Base-by-base conservation (phyloP, 1,140 invertebrate species). In the Drosophila ogumai region DNA sequence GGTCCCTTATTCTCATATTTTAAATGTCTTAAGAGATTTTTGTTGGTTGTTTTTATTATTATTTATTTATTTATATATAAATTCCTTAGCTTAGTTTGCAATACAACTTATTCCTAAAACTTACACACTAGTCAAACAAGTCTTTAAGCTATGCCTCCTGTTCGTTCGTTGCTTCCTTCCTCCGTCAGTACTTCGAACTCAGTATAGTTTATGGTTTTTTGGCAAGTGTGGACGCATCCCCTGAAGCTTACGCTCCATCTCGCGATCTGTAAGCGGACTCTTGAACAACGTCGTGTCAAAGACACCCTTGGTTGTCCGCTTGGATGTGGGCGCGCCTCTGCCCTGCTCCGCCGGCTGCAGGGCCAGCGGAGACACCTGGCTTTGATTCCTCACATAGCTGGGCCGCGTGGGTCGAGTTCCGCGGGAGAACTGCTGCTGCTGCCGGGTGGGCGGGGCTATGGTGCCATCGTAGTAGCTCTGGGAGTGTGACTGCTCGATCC, bases 121-220 rank as follows among this genome's bases (percentile, higher is more conserved):
- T 71, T 61, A 50, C 52, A 22, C 9, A 49, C 31, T 68, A 72
- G 36, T 52, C 55, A 63, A 75, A 25, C 71, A 75, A 71, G 64
- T 82, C 74, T 74, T 68, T 59, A 44, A 44, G 47, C 56, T 63
- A 41, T 71, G 66, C 68, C 68, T 72, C 43, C 65, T 34, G 12
- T 49, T 32, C 12, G 25, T n/a, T 52, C 12, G 2, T 54, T 22
- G 12, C 8, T 10, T 19, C n/a, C 5, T 6, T 50, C 25, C 17
- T 38, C 3, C 22, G 22, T 22, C 22, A 22, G 22, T 22, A 22
- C 22, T 22, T 22, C 22, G 22, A 22, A 22, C 22, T 22, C 22
- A 22, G 64, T 81, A 90, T 56, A 92, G 63, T 82, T 92, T 92
- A 60, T 92, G 91, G 73, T 92, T 92, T 90, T 92, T 92, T 79